phyloP scores from a whole-genome alignment of 2,888 invertebrate genomes.

The Lasioglossum lativentre region DNA sequence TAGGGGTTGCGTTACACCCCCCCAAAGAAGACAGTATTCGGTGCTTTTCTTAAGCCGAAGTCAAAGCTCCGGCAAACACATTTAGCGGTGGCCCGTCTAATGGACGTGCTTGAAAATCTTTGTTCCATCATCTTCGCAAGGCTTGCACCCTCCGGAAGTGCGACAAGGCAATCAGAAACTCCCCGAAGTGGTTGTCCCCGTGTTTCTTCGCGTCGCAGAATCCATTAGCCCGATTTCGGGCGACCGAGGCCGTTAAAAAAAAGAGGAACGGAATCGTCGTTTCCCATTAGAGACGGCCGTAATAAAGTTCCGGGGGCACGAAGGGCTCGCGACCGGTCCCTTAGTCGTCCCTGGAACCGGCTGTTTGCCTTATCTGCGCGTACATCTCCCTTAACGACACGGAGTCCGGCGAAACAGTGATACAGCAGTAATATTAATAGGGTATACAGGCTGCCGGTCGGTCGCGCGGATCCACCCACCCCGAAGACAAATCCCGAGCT shows the following conservation, averaged over 20 bases:
- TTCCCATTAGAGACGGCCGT: slow-evolving; percentile 18
- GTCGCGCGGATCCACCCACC: slow-evolving; percentile 50
- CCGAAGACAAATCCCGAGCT: slow-evolving; percentile 75
- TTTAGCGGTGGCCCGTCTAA: not conserved
- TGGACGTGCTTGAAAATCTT: not conserved
- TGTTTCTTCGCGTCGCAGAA: not conserved
- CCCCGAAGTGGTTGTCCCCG: not conserved
- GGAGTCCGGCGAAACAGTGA: slow-evolving; percentile 66
- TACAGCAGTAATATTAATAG: slow-evolving; percentile 75
- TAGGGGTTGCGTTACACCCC: not conserved
- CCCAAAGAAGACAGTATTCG: not conserved
- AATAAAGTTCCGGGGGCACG: slow-evolving; percentile 39
- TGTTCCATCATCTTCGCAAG: not conserved
- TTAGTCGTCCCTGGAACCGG: slow-evolving; percentile 18
- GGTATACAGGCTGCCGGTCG: slow-evolving; percentile 40
- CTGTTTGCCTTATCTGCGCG: slow-evolving; percentile 62
- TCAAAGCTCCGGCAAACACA: not conserved
- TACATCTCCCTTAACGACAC: slow-evolving; percentile 69
- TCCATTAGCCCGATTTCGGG: slow-evolving; percentile 3
- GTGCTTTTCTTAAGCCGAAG: not conserved
- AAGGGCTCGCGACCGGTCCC: slow-evolving; percentile 23
- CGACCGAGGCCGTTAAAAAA: not conserved
- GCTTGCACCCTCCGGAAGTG: not conserved
- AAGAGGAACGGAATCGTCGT: slow-evolving; percentile 26
- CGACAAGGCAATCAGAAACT: not conserved